phyloP scores from a whole-genome alignment of 2,113 vertebrate species.

The Canis aureus region DNA sequence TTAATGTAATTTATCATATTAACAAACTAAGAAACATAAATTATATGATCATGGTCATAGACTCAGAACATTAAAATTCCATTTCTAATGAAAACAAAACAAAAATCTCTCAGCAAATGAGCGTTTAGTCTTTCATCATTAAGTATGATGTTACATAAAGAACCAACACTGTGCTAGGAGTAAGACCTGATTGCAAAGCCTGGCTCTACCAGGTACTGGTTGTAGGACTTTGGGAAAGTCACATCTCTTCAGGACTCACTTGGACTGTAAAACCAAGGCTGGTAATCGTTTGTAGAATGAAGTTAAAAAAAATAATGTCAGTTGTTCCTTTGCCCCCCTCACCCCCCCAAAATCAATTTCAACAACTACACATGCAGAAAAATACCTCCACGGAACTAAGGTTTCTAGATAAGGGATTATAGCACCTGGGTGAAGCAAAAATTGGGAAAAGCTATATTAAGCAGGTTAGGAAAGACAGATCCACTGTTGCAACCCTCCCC shows the following conservation, averaged over 20 bases:
- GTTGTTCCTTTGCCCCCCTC: not conserved
- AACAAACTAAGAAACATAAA: not conserved
- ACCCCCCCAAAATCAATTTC: not conserved
- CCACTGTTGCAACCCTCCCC: not conserved
- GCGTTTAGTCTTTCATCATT: not conserved
- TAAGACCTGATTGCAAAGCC: not conserved
- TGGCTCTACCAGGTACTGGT: not conserved
- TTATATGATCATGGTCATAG: not conserved
- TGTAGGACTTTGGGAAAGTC: not conserved
- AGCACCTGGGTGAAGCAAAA: not conserved
- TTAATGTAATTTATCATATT: not conserved
- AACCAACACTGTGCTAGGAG: not conserved
- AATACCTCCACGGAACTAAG: not conserved
- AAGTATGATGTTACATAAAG: not conserved
- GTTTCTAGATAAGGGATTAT: not conserved
- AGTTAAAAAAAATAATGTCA: not conserved
- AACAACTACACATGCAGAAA: not conserved
- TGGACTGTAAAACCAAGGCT: not conserved
- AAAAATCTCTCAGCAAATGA: not conserved
- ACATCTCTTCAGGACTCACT: not conserved
- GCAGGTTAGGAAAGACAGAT: not conserved
- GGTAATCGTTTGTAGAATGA: not conserved
- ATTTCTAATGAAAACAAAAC: conserved; percentile 6
- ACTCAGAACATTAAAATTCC: not conserved
- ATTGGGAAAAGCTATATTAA: not conserved